Base-by-base conservation (phyloP, 2,888 invertebrate species). In the Amphimallon solstitiale region DNA sequence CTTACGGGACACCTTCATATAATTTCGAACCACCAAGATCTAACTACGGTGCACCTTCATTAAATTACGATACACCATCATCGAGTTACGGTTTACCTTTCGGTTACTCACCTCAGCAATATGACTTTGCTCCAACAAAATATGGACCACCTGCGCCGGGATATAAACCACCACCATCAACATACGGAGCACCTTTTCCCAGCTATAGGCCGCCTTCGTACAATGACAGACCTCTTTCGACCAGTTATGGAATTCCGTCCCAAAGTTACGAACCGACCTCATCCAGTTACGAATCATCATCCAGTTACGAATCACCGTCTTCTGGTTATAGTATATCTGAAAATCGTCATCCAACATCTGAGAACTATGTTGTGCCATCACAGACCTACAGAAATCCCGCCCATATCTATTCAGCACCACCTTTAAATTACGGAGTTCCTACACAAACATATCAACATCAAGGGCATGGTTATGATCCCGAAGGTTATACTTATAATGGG, bases 181-280 rank as follows among this genome's bases (percentile, higher is more conserved):
- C 15, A 9, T 72, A 69, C 46, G 66, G 70, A 15, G 29, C 66
- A 10, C 68, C 70, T 5, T 56, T n/a, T 4, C 40, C 38, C 23
- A 23, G 4, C n/a, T 23, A 49, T 40, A 43, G 12, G 12, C 34
- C 71, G 6, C 67, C 73, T 1, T 40, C 68, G 1, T 29, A 46
- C 59, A 68, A 54, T n/a, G 76, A 73, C 52, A 71, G 71, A 10
- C 68, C 74, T 12, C 76, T 75, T 10, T 40, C 51, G 48, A 71
- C 61, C 21, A 7, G 51, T 35, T 68, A 68, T 35, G 66, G 45
- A 21, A 54, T 66, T 40, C 68, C 71, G n/a, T 67, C 71, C 1
- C 12, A 48, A 0, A 63, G 2, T 35, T 74, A 67, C 35, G 71
- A 70, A 6, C 65, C 67, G 35, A 71, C 71, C n/a, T 29, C 68